Conservation (phyloP, 2,797 vertebrate species). For the Chelmon rostratus region DNA sequence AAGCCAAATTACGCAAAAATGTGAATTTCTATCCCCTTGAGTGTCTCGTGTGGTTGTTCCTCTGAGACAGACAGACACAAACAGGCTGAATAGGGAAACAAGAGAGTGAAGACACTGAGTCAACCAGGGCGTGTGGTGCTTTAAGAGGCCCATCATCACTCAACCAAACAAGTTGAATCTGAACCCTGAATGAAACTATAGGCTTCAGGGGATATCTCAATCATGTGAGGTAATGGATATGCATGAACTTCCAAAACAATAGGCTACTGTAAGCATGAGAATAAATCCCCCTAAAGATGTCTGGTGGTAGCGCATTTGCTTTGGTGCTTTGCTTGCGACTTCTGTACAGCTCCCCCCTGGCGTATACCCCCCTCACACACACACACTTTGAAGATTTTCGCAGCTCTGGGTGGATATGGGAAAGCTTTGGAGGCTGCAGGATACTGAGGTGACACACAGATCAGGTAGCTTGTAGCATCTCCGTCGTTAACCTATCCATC, state of each 20-base stretch:
- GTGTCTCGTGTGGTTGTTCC: slow-evolving; percentile 70
- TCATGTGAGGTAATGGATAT: slow-evolving; percentile 77
- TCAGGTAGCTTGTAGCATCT: slow-evolving; percentile 65
- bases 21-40: slow-evolving; percentile 70
- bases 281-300: slow-evolving; percentile 69
- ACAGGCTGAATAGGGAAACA: slow-evolving; percentile 45
- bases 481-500: slow-evolving; percentile 61
- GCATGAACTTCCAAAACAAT: slow-evolving; percentile 76
- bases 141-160: slow-evolving; percentile 54
- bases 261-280: slow-evolving; percentile 68
- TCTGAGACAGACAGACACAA: slow-evolving; percentile 48
- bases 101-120: slow-evolving; percentile 58
- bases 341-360: slow-evolving; percentile 37
- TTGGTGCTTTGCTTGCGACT: slow-evolving; percentile 61
- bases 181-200: slow-evolving; percentile 66
- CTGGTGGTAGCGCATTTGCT: slow-evolving; percentile 63
- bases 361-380: slow-evolving; percentile 4
- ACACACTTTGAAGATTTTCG: slow-evolving; percentile 75
- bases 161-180: slow-evolving; percentile 71
- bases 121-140: slow-evolving; percentile 61
- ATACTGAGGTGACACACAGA: slow-evolving; percentile 63
- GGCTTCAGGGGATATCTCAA: slow-evolving; percentile 68
- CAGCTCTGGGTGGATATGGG: slow-evolving; percentile 47
- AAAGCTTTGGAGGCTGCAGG: slow-evolving; percentile 51
- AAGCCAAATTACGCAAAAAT: slow-evolving; percentile 78